Conservation (phyloP, 2,797 vertebrate species). For the Sebastes cheni region DNA sequence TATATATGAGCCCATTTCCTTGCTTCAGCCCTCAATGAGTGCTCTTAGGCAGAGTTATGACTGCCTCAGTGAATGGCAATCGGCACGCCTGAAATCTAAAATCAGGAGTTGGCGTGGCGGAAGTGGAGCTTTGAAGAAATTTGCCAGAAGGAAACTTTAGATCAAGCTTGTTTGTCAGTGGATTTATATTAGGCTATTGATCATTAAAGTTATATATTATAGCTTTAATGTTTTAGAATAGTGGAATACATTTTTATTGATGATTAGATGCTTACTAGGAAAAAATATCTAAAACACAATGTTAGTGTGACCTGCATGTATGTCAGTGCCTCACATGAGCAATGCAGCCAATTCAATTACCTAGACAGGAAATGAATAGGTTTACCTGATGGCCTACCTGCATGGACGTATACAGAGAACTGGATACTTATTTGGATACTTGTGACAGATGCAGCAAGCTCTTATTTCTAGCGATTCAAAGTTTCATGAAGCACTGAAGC, state of each 20-base stretch:
- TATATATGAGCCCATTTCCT: conserved; percentile 72
- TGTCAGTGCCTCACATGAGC: not conserved
- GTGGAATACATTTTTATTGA: not conserved
- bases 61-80: conserved; percentile 58
- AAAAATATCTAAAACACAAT: not conserved
- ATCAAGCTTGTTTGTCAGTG: not conserved
- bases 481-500: too few relatives aligned
- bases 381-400: not conserved
- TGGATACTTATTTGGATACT: not conserved
- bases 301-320: not conserved
- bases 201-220: not conserved
- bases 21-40: conserved; percentile 49
- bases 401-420: not conserved
- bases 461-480: too few relatives aligned
- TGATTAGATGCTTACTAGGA: not conserved
- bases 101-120: not conserved
- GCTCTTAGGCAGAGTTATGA: conserved; percentile 60
- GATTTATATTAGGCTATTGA: not conserved
- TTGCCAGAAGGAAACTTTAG: conserved; percentile 30
- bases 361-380: not conserved
- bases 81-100: conserved; percentile 34
- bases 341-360: not conserved
- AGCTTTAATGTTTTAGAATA: not conserved
- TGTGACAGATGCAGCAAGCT: too few relatives aligned
- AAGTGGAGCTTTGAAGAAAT: conserved; percentile 13